phyloP scores from a whole-genome alignment of 2,888 invertebrate species.

The Ochlodes sylvanus region DNA sequence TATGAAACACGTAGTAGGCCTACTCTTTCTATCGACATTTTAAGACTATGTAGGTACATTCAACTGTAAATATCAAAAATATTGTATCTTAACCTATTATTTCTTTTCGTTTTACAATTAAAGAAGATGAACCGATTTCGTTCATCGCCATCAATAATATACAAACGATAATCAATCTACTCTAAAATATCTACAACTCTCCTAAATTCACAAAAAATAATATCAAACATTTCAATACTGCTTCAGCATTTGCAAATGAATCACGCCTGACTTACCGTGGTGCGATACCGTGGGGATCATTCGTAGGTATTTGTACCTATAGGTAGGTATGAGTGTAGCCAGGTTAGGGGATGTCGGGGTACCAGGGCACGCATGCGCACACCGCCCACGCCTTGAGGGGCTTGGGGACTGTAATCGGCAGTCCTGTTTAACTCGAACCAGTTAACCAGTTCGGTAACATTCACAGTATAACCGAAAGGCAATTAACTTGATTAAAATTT shows the following conservation, averaged over 20 bases:
- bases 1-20: no score
- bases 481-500: neutral
- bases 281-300: neutral
- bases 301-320: neutral
- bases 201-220: no score
- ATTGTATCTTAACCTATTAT: no score
- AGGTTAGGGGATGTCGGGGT: neutral
- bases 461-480: neutral
- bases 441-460: neutral
- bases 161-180: no score
- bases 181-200: no score
- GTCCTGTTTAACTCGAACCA: neutral
- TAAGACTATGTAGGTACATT: no score
- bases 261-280: neutral
- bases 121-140: no score
- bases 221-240: no score
- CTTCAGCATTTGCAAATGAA: constrained; percentile 2
- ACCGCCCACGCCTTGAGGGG: neutral
- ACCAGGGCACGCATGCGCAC: neutral
- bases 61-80: no score
- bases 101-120: no score
- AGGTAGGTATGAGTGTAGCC: neutral
- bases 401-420: neutral
- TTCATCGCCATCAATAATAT: no score
- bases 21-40: no score